Base-by-base conservation (phyloP, 2,797 vertebrate species). In the Rallus crepitans region DNA sequence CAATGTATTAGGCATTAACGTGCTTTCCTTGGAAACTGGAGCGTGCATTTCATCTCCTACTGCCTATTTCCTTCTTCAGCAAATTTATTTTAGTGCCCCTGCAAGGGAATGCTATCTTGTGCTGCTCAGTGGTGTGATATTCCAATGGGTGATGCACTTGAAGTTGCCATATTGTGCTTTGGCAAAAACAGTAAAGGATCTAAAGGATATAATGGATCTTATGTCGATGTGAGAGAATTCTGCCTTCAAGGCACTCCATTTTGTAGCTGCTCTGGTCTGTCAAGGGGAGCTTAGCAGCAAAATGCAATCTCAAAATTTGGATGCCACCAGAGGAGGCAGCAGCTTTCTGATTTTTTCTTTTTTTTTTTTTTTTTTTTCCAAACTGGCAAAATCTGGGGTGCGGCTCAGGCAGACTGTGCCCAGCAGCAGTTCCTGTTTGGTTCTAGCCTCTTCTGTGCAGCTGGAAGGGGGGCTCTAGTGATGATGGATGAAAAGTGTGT, bases 11-110 rank as follows among this genome's bases (percentile, higher is more conserved):
- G 84, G 24, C 40, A 91, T 90, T 94, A 95, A 87, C 61, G 47
- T 60, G 84, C 82, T 96, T 97, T 94, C 64, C 89, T 82, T 87
- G 82, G 69, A 95, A 96, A 96, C 55, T 89, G 91, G 96, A 96
- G 94, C 69, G 0, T 93, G 73, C 47, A 91, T 93, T 93, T 87
- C 45, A 69, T 84, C 77, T 93, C 47, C 89, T 16, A 19, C 68
- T 86, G 66, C 80, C 55, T 82, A 31, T 93, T 97, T 90, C 69
- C 82, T 85, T 45, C 80, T 84, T 80, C 84, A 86, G 94, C 79
- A 83, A 61, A 87, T 72, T 65, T 87, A 73, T 91, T 81, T 80
- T 5, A 28, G 53, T 63, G 37, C 19, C 50, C 48, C 35, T 68
- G 71, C 12, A 61, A 90, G 37, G 45, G 50, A 93, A 76, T 53